A percentile compares a stretch with the other conserved stretches of the same genome.
phyloP scores from a whole-genome alignment of 2,113 vertebrate species.

The Ceyx cyanopectus region DNA sequence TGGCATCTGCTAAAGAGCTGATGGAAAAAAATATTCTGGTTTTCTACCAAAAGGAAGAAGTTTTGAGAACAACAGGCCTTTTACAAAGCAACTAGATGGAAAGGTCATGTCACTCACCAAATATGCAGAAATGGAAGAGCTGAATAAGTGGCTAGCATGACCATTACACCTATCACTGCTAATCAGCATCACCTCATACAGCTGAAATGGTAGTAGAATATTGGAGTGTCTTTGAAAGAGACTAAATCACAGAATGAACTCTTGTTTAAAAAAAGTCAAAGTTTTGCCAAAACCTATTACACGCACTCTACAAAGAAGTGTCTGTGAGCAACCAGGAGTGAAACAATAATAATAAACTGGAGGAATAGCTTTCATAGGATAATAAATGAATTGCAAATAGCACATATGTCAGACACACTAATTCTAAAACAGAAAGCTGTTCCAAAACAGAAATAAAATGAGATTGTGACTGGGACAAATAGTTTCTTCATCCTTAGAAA shows the following conservation, averaged over 20 bases:
- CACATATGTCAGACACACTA: neutral
- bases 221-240: slow-evolving; percentile 6
- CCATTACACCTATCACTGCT: neutral
- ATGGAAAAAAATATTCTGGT: neutral
- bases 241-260: neutral
- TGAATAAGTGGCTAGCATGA: neutral
- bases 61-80: neutral
- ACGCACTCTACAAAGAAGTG: neutral
- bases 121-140: neutral
- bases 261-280: neutral
- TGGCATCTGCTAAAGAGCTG: neutral
- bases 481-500: neutral
- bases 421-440: neutral
- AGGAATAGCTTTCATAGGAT: neutral
- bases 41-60: neutral
- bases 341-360: slow-evolving; percentile 32
- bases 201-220: neutral
- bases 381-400: slow-evolving; percentile 49
- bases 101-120: neutral
- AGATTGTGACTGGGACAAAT: neutral
- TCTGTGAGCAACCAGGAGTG: slow-evolving; percentile 29
- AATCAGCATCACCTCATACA: slow-evolving; percentile 33
- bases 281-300: slow-evolving; percentile 23
- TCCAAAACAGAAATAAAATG: slow-evolving; percentile 19
- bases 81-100: neutral